Base-by-base conservation (phyloP, 2,113 vertebrate genomes). In the Promerops cafer region DNA sequence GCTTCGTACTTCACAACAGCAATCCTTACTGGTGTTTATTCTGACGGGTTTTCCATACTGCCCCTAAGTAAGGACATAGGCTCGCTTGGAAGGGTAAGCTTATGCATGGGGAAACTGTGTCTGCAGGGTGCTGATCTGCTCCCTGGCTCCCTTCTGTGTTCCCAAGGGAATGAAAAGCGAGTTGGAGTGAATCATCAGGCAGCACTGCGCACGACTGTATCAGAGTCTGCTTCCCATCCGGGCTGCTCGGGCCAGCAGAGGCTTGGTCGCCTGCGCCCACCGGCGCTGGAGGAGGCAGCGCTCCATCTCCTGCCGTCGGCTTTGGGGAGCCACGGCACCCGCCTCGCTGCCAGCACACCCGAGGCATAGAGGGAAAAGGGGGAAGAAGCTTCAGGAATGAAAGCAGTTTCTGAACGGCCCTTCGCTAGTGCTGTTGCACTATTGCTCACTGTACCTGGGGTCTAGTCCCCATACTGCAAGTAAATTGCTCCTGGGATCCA, bases 381-480 rank as follows among this genome's bases (percentile, higher is more conserved):
- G 53, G 57, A 77, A 63, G 52, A 24, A 65, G n/a, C 66, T 50
- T 72, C 50, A 33, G 63, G 87, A 74, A 22, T 24, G 63, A 83
- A 66, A 0, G 2, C 78, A 19, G 39, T 20, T 76, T 80, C 66
- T 74, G 47, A 77, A 13, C 2, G 0, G 63, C 9, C 2, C 56
- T 64, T 63, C 0, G 0, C 59, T n/a, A 10, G 35, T 1, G 2
- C 39, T 83, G 61, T 9, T 27, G 63, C 14, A 5, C 31, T 11
- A 24, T 24, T 60, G 18, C 54, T 60, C 0, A 0, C 77, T 47
- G n/a, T 21, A 21, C 39, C 33, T 0, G 0, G 47, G 11, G 1
- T 33, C 57, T 18, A 31, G 40, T 7, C 23, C 50, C 40, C 0
- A 1, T 1, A 3, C 28, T 5, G 39, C 69, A 42, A 33, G 39